phyloP scores from a whole-genome alignment of 2,797 vertebrate genomes.

The Sebastes diploproa region DNA sequence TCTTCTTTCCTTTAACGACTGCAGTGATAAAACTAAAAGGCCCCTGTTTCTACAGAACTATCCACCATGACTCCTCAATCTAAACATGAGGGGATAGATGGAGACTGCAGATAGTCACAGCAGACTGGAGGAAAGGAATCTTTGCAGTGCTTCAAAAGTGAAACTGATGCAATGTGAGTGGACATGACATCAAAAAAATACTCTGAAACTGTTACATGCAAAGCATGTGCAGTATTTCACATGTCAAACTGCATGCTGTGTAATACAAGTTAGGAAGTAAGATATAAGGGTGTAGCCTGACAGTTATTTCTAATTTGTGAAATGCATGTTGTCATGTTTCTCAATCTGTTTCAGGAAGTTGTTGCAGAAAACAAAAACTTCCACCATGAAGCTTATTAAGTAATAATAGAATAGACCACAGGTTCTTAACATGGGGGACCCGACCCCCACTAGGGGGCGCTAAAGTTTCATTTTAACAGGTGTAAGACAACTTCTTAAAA shows the following conservation, averaged over 20 bases:
- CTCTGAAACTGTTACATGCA: not conserved
- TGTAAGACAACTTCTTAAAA: too few species aligned
- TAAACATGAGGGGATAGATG: constrained; percentile 3
- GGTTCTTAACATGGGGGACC: too few species aligned
- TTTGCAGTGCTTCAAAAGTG: not conserved
- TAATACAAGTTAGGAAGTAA: not conserved
- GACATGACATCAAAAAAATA: not conserved
- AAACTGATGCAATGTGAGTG: not conserved
- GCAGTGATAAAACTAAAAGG: not conserved
- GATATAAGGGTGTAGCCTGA: rapidly evolving
- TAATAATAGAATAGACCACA: not conserved
- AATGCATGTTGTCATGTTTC: not conserved
- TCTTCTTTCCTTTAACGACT: not conserved
- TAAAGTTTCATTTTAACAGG: too few species aligned
- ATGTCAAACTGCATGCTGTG: not conserved
- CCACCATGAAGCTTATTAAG: not conserved
- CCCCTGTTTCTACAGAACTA: not conserved
- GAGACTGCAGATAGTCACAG: constrained; percentile 28
- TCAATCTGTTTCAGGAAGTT: not conserved
- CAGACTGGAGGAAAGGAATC: not conserved
- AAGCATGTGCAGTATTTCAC: not conserved
- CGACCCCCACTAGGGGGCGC: too few species aligned
- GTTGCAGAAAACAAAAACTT: not conserved
- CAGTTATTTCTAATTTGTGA: not conserved
- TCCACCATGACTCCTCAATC: not conserved